A percentile compares a stretch with the other conserved stretches of the same genome.
These are phyloP conservation scores for Drosophila rhopaloa DNA, from an alignment of 1,140 invertebrate genomes.

Conservation along the genomic window DNA sequence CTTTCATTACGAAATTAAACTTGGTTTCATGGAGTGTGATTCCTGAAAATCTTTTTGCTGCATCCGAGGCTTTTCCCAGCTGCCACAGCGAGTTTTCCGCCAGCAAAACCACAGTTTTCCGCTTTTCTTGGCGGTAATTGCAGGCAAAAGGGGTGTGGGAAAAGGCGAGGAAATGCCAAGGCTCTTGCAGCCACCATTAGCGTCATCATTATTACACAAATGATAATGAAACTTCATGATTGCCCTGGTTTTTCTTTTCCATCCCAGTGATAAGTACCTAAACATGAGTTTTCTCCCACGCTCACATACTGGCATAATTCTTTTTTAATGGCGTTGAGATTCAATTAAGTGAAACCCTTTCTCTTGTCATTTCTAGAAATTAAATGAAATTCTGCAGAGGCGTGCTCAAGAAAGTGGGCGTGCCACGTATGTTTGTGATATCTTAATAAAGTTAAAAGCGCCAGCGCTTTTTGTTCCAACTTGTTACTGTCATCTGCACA, in stretches of 20 bases:
- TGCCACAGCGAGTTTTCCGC: neutral
- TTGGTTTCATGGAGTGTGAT: slow-evolving; percentile 29
- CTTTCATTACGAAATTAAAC: slow-evolving; percentile 41
- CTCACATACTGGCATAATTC: slow-evolving; percentile 51
- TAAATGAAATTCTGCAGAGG: slow-evolving; percentile 58
- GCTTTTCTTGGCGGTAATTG: slow-evolving; percentile 41
- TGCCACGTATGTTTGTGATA: slow-evolving; percentile 70
- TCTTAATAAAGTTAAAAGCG: slow-evolving; percentile 79
- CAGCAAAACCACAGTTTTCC: slow-evolving; percentile 20
- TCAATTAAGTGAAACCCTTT: slow-evolving; percentile 73
- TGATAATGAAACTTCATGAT: slow-evolving; percentile 65
- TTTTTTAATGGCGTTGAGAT: slow-evolving; percentile 79
- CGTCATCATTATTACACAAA: slow-evolving; percentile 50
- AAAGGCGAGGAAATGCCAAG: slow-evolving; percentile 7
- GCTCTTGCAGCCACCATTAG: slow-evolving; percentile 65
- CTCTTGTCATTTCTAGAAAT: slow-evolving; percentile 62
- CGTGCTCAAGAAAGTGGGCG: slow-evolving; percentile 19
- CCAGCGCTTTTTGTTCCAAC: slow-evolving; percentile 63
- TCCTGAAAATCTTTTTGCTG: slow-evolving; percentile 21
- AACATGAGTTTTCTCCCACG: slow-evolving; percentile 23
- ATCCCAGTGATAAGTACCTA: slow-evolving; percentile 50
- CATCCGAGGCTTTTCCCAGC: slow-evolving; percentile 11
- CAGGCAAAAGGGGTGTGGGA: neutral
- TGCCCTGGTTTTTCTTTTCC: neutral
- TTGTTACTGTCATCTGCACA: slow-evolving; percentile 76